Evolutionary conservation across 23 tunicate genomes (phyloP), one percentile per base, ranked within the genome.

Genomic region (Halocynthia aurantium): DNA sequence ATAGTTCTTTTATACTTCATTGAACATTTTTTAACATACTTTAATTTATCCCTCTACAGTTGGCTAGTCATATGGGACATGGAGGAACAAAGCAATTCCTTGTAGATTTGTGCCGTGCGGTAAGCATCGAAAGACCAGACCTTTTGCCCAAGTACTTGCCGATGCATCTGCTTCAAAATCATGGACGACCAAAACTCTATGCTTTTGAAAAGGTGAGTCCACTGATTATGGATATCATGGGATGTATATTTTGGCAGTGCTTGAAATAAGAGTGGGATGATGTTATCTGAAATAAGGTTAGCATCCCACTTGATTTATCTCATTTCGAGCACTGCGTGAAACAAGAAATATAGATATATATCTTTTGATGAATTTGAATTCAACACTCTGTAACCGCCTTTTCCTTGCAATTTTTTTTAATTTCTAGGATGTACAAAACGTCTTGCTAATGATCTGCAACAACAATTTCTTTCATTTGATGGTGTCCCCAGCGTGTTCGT

Each of bases 111-210:
- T 92, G 98, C 61, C 77, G 86, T 67, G 81, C 98, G 6, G 75
- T 92, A 7, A 80, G 92, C 57, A 85, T 92, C 60, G 98, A 92
- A 61, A 50, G 98, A 53, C 98, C 98, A 5, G 98, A 92, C 57
- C 75, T 92, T 7, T 82, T 92, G 44, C 93, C 98, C 0, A 51
- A 77, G 21, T 61, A 78, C 62, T 52, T 92, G 19, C 88, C 98
- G 4, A 61, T 21, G 56, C 70, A 83, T 52, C 12, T 72, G 8
- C 19, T 81, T 0, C 62, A 72, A 55, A 83, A 85, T 22, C 31
- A 55, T 67, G 73, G 80, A 20, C 56, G 76, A 22, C 86, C 86
- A 20, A 86, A 86, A 74, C 52, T 86, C 72, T 92, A 92, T 56
- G 92, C 92, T 12, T 92, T 86, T 67, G 98, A 92, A 72, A 86